Conservation (phyloP, 2,888 invertebrate genomes). For the Ectemnius cavifrons region DNA sequence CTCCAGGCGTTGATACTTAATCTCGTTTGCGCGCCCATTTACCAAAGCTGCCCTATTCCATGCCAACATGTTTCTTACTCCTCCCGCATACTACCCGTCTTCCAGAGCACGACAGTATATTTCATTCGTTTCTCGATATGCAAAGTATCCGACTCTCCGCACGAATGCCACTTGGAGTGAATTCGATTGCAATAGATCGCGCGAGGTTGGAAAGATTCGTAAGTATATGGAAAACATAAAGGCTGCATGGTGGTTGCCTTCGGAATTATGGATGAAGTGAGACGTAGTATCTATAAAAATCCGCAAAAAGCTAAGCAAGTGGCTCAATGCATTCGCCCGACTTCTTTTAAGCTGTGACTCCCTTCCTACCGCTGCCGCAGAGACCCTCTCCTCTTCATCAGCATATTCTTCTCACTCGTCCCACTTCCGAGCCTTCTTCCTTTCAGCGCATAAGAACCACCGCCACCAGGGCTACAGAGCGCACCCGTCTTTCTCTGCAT, state of each 20-base stretch:
- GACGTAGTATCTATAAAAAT: not conserved
- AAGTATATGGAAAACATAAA: no score
- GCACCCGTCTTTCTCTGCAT: constrained; percentile 11
- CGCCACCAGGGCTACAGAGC: not conserved
- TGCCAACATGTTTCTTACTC: not conserved
- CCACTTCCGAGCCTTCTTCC: constrained; percentile 25
- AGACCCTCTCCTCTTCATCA: constrained; percentile 17
- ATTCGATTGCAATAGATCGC: no score
- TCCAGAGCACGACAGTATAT: constrained; percentile 16
- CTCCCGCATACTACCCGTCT: constrained; percentile 13
- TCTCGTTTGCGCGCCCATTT: constrained; percentile 66
- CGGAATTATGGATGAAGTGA: constrained; percentile 3
- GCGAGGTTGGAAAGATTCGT: no score
- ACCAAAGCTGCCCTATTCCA: constrained; percentile 36
- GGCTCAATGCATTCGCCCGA: not conserved
- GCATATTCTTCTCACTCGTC: constrained; percentile 22
- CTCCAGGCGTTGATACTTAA: constrained; percentile 44
- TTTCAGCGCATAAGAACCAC: constrained; percentile 9
- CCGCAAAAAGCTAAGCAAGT: no score
- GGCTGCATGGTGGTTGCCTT: no score
- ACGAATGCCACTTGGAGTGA: no score
- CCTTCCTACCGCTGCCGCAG: constrained; percentile 7
- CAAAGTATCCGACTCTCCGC: not conserved
- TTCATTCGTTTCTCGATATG: constrained; percentile 2
- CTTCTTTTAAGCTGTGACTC: not conserved